Conservation (phyloP, 2,113 vertebrate species). For the Phyllostomus discolor region DNA sequence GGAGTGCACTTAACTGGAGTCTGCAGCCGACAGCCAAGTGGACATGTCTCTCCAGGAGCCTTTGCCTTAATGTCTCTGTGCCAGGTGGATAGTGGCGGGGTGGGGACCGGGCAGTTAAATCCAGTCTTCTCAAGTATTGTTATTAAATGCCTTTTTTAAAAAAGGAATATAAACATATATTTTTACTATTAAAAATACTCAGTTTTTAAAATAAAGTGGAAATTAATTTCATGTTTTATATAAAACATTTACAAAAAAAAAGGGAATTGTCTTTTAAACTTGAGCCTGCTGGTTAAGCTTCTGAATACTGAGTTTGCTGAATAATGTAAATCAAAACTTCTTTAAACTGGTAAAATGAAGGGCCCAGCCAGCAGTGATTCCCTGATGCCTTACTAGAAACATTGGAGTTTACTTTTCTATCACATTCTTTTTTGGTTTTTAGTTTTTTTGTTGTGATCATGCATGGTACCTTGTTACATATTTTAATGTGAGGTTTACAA, state of each 20-base stretch:
- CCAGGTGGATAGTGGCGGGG: not conserved
- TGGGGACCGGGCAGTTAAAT: not conserved
- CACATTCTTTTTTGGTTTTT: conserved; percentile 66
- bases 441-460: conserved; percentile 66
- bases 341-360: not conserved
- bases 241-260: conserved; percentile 69
- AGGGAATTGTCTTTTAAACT: conserved; percentile 56
- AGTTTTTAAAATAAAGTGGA: conserved; percentile 55
- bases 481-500: not conserved
- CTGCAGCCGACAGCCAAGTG: not conserved
- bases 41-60: conserved; percentile 12
- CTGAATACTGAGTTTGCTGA: conserved; percentile 49
- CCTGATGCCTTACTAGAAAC: conserved; percentile 80
- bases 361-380: conserved; percentile 58
- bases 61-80: conserved; percentile 80
- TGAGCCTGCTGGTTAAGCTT: conserved; percentile 70
- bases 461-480: conserved; percentile 36
- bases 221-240: conserved; percentile 78
- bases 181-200: conserved; percentile 70
- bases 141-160: conserved; percentile 69
- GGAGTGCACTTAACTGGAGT: not conserved
- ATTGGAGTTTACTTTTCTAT: conserved; percentile 53
- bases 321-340: not conserved
- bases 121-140: conserved; percentile 72
- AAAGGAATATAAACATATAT: conserved; percentile 73